Evolutionary conservation across 2,113 vertebrate genomes (phyloP).

Genomic region (Alethe diademata): DNA sequence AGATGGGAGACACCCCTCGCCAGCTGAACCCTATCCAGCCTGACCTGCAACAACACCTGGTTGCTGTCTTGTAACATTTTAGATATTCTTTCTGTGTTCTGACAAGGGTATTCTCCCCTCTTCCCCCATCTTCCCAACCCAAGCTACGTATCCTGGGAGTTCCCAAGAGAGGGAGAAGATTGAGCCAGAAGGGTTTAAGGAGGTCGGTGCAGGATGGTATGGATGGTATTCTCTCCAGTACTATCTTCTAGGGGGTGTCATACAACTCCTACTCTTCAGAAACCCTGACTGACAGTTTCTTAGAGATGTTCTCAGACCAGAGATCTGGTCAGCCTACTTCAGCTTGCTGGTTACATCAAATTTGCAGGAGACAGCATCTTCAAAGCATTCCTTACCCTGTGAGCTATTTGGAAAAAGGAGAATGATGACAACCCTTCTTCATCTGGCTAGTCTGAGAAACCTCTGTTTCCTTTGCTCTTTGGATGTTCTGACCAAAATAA

Average conservation of each 20-base stretch:
- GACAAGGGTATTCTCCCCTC: not conserved
- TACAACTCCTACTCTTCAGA: not conserved
- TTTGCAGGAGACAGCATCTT: conserved; percentile 39
- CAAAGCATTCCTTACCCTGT: conserved; percentile 50
- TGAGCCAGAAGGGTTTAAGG: not conserved
- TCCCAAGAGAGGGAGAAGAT: not conserved
- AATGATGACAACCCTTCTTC: conserved; percentile 33
- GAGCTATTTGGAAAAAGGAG: conserved; percentile 33
- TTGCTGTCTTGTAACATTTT: not conserved
- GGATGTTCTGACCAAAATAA: not conserved
- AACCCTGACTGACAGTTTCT: not conserved
- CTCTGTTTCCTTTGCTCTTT: conserved; percentile 15
- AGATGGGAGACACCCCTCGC: not conserved
- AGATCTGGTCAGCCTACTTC: not conserved
- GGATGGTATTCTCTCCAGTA: not conserved
- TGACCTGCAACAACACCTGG: not conserved
- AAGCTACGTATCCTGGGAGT: not conserved
- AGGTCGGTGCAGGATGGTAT: not conserved
- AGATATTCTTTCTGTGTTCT: not conserved
- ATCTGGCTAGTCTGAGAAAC: conserved; percentile 4
- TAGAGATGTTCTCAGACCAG: not conserved
- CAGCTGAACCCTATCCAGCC: not conserved
- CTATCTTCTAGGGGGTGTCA: not conserved
- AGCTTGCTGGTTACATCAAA: not conserved
- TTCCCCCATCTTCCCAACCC: not conserved